phyloP scores from a whole-genome alignment of 2,113 vertebrate genomes.

The Centropus bengalensis region DNA sequence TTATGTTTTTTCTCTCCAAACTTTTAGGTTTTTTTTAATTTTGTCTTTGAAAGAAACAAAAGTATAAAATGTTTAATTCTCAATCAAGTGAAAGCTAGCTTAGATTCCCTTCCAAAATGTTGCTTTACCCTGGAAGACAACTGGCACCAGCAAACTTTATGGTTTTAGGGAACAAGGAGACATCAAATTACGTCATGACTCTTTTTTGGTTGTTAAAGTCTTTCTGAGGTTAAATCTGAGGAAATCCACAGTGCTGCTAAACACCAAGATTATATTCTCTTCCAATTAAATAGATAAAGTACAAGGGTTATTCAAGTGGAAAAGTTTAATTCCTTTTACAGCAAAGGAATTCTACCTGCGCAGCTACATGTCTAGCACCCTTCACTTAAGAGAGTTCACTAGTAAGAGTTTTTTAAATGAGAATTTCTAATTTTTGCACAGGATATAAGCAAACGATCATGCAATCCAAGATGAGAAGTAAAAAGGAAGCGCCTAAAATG shows the following conservation, averaged over 20 bases:
- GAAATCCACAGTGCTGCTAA: neutral
- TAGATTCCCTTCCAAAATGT: neutral
- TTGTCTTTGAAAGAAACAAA: neutral
- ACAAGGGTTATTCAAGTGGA: neutral
- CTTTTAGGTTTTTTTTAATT: neutral
- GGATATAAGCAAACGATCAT: neutral
- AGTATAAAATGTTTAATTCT: neutral
- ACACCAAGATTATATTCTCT: neutral
- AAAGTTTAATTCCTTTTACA: neutral
- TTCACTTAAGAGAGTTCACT: neutral
- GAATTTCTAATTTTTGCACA: neutral
- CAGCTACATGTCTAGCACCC: neutral
- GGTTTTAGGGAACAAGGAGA: neutral
- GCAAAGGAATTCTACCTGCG: neutral
- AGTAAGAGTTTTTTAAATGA: neutral
- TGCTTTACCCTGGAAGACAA: neutral
- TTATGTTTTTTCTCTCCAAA: no score
- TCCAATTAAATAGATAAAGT: neutral
- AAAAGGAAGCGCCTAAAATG: neutral
- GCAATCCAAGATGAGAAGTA: neutral
- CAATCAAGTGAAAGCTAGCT: neutral
- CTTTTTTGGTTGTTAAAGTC: neutral
- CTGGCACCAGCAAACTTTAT: neutral
- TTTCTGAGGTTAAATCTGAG: neutral
- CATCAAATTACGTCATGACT: neutral